Evolutionary conservation across 2,888 invertebrate species (phyloP).

Genomic region (Andrena flavipes): DNA sequence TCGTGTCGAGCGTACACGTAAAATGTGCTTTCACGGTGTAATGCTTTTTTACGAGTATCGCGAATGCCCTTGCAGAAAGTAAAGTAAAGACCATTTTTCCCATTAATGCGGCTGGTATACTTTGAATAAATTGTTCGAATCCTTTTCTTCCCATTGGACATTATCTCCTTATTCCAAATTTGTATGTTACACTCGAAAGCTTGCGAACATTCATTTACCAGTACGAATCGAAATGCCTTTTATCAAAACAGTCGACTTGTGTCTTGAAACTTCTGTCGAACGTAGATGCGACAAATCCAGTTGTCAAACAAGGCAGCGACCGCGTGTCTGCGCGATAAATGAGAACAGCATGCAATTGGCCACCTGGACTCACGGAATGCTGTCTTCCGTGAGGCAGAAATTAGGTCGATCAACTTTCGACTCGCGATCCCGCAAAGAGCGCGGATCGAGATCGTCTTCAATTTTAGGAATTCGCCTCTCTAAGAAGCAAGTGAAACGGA

Average conservation of each 20-base stretch:
- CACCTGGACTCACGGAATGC: not conserved
- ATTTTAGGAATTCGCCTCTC: constrained; percentile 25
- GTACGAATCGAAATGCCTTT: too few relatives aligned
- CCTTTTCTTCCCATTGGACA: not conserved
- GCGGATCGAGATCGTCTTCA: not conserved
- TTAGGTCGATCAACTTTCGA: constrained; percentile 30
- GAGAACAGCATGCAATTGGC: not conserved
- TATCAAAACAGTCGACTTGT: not conserved
- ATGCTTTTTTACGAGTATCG: constrained; percentile 34
- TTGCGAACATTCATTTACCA: too few relatives aligned
- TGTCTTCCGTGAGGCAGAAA: constrained; percentile 13
- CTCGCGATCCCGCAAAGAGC: constrained; percentile 1
- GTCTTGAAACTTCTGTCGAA: not conserved
- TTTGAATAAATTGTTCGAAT: not conserved
- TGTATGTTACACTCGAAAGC: not conserved
- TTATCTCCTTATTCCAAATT: not conserved
- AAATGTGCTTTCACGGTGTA: constrained; percentile 47
- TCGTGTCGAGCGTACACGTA: not conserved
- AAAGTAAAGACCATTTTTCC: not conserved
- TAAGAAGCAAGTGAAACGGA: constrained; percentile 37
- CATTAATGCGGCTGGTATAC: not conserved
- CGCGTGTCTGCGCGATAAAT: not conserved
- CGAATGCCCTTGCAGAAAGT: not conserved
- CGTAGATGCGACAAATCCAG: not conserved
- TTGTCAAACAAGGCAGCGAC: not conserved